phyloP scores from a whole-genome alignment of 2,888 invertebrate species.

The Zhengitettix transpicula region DNA sequence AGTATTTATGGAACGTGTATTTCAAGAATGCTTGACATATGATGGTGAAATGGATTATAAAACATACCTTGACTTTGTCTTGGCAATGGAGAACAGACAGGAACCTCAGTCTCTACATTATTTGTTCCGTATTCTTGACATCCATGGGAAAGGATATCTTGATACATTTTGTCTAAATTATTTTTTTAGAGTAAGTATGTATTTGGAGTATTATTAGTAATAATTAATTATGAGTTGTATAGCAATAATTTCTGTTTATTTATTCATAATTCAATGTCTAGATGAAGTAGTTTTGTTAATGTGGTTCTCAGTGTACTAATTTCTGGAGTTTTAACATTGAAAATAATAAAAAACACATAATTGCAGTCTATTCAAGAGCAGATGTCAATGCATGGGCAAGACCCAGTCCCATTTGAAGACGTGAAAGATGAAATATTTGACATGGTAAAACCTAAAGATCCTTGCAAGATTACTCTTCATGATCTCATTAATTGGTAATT shows the following conservation, averaged over 20 bases:
- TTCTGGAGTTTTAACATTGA: too few relatives aligned
- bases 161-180: slow-evolving; percentile 83
- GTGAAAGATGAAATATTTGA: slow-evolving; percentile 96
- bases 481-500: slow-evolving; percentile 60
- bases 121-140: slow-evolving; percentile 79
- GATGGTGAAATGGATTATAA: slow-evolving; percentile 95
- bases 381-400: slow-evolving; percentile 74
- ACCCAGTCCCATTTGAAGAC: slow-evolving; percentile 80
- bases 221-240: too few relatives aligned
- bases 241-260: too few relatives aligned
- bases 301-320: too few relatives aligned
- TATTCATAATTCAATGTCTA: too few relatives aligned
- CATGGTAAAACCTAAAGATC: slow-evolving; percentile 84
- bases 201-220: neutral
- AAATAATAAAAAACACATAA: neutral
- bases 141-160: slow-evolving; percentile 71
- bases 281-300: too few relatives aligned
- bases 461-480: slow-evolving; percentile 65
- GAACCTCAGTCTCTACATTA: slow-evolving; percentile 86
- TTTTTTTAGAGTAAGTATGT: slow-evolving; percentile 57
- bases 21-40: slow-evolving; percentile 89
- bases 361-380: slow-evolving; percentile 76
- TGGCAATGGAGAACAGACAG: slow-evolving; percentile 80
- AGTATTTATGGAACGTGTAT: slow-evolving; percentile 81
- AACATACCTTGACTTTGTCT: slow-evolving; percentile 84